phyloP scores from a whole-genome alignment of 2,113 vertebrate species.

The Ailurus styani region DNA sequence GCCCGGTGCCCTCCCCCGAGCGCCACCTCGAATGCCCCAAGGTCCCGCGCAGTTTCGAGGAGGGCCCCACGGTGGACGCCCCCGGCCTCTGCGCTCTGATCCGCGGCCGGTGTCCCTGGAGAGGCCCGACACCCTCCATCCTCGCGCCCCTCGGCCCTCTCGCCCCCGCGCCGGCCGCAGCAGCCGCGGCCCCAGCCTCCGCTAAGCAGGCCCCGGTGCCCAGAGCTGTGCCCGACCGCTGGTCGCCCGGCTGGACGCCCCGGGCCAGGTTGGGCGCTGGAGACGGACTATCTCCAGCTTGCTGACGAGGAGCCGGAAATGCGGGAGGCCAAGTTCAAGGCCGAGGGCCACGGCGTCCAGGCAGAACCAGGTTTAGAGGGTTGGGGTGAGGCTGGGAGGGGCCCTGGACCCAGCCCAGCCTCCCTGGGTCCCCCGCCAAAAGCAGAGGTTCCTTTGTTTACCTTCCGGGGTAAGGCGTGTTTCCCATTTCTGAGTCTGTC shows the following conservation, averaged over 20 bases:
- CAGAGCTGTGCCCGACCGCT: rapidly evolving
- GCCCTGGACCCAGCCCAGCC: rapidly evolving
- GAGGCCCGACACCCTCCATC: neutral
- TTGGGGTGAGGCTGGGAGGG: neutral
- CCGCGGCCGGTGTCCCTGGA: neutral
- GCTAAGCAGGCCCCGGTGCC: neutral
- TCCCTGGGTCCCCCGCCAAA: neutral
- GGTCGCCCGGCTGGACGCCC: rapidly evolving
- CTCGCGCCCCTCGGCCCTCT: rapidly evolving
- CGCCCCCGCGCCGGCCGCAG: rapidly evolving
- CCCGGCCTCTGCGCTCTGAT: neutral
- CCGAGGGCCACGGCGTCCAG: rapidly evolving
- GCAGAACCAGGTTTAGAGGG: neutral
- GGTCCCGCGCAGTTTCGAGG: neutral
- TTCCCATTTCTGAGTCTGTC: slow-evolving; percentile 53
- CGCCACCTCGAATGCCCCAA: neutral
- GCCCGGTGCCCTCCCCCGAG: neutral
- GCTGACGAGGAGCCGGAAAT: rapidly evolving
- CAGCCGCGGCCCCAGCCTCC: rapidly evolving
- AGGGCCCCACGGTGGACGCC: neutral
- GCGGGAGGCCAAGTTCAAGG: neutral
- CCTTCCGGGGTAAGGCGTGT: neutral
- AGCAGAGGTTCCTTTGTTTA: neutral
- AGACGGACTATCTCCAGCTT: rapidly evolving
- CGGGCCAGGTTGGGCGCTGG: rapidly evolving